Conservation (phyloP, 2,797 vertebrate species). For the Pitangus sulphuratus region DNA sequence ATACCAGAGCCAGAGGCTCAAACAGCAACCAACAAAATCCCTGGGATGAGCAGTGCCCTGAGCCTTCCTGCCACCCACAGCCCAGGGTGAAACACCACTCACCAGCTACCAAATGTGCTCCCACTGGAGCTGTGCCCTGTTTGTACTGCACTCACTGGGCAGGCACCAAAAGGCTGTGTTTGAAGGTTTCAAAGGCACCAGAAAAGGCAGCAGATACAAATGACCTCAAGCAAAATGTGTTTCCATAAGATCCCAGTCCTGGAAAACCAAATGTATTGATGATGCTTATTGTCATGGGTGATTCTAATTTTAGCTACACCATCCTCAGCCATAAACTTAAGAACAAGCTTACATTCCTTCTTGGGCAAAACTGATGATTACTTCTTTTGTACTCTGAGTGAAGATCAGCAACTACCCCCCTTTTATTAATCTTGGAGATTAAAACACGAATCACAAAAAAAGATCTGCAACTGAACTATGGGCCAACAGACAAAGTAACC, state of each 20-base stretch:
- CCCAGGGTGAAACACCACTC: background rate
- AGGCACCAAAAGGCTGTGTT: background rate
- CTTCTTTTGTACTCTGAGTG: background rate
- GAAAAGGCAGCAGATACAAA: background rate
- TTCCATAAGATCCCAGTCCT: background rate
- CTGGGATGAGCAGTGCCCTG: background rate
- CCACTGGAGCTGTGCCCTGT: background rate
- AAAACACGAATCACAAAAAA: background rate
- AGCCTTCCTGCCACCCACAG: background rate
- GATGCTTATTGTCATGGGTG: background rate
- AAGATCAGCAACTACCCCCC: background rate
- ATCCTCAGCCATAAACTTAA: background rate
- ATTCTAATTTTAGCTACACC: background rate
- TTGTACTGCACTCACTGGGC: fast-evolving
- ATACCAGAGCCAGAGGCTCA: background rate
- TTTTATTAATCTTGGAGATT: background rate
- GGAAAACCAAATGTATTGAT: background rate
- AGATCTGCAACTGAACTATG: background rate
- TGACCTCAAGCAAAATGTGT: background rate
- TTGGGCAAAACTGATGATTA: fast-evolving
- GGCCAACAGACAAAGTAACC: background rate
- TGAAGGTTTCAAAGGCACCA: background rate
- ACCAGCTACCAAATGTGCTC: background rate
- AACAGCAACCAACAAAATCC: background rate
- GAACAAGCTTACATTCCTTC: background rate